These are phyloP conservation scores for Pollenia griseotomentosa DNA, from an alignment of 2,888 invertebrate genomes.

Conservation along the genomic window DNA sequence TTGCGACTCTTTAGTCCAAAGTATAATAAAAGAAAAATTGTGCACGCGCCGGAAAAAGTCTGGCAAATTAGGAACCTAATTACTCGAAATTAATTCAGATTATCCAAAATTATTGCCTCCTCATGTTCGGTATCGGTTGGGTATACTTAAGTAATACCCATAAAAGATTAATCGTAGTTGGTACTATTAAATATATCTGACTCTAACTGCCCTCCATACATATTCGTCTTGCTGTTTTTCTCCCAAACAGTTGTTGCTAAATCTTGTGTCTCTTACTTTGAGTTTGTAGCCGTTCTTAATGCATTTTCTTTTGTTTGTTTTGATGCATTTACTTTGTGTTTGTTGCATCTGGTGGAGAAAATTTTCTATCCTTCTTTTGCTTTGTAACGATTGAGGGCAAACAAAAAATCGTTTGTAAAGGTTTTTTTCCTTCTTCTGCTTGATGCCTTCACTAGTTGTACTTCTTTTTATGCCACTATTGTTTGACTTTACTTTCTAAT, in stretches of 20 bases:
- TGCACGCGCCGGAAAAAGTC: no score
- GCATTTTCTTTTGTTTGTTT: conserved; percentile 44
- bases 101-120: no score
- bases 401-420: conserved; percentile 4
- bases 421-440: conserved; percentile 27
- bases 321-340: conserved; percentile 65
- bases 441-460: conserved; percentile 22
- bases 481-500: conserved; percentile 67
- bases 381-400: not conserved
- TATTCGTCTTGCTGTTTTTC: not conserved
- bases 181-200: not conserved
- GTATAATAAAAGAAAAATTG: no score
- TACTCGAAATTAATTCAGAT: no score
- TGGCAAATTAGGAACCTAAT: no score
- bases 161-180: not conserved
- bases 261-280: conserved; percentile 31
- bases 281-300: conserved; percentile 54
- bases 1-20: no score
- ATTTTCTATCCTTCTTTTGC: not conserved
- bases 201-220: not conserved
- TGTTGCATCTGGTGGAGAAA: conserved; percentile 23
- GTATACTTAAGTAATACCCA: no score
- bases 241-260: not conserved
- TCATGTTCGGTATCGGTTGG: no score
- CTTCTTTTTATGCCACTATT: conserved; percentile 35